Percentiles rank a stretch among this genome's conserved stretches.
Conservation (phyloP, 2,888 invertebrate genomes). For the Brachyopa scutellaris region DNA sequence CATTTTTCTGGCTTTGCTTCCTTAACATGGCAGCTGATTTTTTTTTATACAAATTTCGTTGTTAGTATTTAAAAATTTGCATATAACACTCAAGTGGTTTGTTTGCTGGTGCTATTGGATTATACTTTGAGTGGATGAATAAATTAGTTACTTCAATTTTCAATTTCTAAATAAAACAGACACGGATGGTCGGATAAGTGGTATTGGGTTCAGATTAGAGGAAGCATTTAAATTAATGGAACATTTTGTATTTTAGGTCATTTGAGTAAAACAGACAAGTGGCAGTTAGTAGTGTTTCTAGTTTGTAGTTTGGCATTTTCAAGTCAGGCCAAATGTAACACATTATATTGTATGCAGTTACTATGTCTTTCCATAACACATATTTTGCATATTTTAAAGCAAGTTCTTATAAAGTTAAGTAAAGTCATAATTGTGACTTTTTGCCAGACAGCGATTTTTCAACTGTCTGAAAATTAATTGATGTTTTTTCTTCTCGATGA, state of each 20-base stretch:
- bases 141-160: constrained; percentile 36
- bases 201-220: constrained; percentile 42
- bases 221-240: constrained; percentile 1
- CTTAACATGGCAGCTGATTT: constrained; percentile 20
- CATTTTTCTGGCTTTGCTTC: neutral
- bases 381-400: no score
- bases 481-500: no score
- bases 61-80: constrained; percentile 43
- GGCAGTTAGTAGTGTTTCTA: no score
- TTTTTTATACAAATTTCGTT: no score
- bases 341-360: no score
- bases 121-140: constrained; percentile 59
- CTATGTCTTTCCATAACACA: no score
- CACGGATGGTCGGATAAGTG: constrained; percentile 37
- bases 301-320: no score
- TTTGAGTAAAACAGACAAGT: constrained; percentile 25
- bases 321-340: neutral
- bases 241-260: constrained; percentile 2
- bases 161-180: constrained; percentile 10
- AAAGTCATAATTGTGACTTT: no score
- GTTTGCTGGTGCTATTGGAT: constrained; percentile 42
- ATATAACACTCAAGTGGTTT: constrained; percentile 63
- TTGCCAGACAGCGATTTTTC: no score
- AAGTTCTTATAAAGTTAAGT: no score
- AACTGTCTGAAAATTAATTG: no score